Evolutionary conservation across 2,888 invertebrate genomes (phyloP).

Genomic region (Agrilus mali): DNA sequence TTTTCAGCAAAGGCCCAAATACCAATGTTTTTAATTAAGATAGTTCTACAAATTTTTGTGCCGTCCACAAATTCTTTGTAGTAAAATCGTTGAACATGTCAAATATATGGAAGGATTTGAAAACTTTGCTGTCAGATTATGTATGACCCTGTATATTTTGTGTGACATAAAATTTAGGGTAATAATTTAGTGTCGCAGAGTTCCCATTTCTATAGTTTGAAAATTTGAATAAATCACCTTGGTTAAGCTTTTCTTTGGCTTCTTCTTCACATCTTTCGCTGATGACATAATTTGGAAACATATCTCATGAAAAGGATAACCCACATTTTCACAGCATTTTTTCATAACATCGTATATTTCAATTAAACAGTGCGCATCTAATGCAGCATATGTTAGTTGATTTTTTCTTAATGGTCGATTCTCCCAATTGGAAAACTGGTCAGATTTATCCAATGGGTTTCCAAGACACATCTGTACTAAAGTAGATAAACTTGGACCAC

Average conservation of each 20-base stretch:
- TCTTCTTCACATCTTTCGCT: slow-evolving; percentile 33
- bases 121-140: too few relatives aligned
- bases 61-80: too few relatives aligned
- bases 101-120: too few relatives aligned
- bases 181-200: too few relatives aligned
- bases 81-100: too few relatives aligned
- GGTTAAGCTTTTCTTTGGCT: slow-evolving; percentile 21
- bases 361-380: slow-evolving; percentile 79
- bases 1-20: too few relatives aligned
- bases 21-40: too few relatives aligned
- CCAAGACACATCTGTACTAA: slow-evolving; percentile 68
- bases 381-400: slow-evolving; percentile 73
- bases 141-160: too few relatives aligned
- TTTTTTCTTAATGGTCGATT: slow-evolving; percentile 63
- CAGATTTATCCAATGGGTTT: slow-evolving; percentile 66
- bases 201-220: too few relatives aligned
- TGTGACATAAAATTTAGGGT: too few relatives aligned
- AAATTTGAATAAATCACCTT: neutral
- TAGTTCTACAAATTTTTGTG: too few relatives aligned
- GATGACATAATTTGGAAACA: slow-evolving; percentile 46
- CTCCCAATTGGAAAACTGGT: slow-evolving; percentile 89
- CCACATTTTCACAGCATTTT: slow-evolving; percentile 34
- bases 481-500: slow-evolving; percentile 47
- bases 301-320: slow-evolving; percentile 50
- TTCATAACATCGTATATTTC: slow-evolving; percentile 62